A percentile compares a stretch with the other conserved stretches of the same genome.
Conservation (phyloP, 1,140 invertebrate species). For the Pseudomyrmex flavicornis region DNA sequence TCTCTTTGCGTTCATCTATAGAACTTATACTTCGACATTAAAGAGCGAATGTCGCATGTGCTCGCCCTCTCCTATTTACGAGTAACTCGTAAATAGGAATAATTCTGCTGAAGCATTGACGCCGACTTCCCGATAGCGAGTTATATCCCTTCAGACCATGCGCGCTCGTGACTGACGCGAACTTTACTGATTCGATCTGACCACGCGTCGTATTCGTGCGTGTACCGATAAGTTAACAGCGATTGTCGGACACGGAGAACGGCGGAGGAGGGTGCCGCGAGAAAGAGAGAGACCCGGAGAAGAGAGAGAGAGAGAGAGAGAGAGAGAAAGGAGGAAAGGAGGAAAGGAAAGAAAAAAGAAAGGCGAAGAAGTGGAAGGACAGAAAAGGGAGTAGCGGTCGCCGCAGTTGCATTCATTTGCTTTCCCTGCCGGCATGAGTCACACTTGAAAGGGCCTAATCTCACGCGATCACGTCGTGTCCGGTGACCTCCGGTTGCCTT, state of each 20-base stretch:
- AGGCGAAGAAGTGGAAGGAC: constrained; percentile 15
- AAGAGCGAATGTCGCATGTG: not conserved
- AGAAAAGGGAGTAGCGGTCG: constrained; percentile 61
- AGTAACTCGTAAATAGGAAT: constrained; percentile 5
- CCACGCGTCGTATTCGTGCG: constrained; percentile 55
- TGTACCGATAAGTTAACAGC: constrained; percentile 59
- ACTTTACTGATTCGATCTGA: constrained; percentile 60
- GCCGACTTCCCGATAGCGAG: constrained; percentile 43
- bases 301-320: not conserved
- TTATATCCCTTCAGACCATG: constrained; percentile 28
- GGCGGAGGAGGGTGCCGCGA: constrained; percentile 56
- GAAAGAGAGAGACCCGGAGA: constrained; percentile 32
- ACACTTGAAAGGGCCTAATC: constrained; percentile 74
- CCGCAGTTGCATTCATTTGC: constrained; percentile 75
- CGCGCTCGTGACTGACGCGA: constrained; percentile 51
- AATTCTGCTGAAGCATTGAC: constrained; percentile 39
- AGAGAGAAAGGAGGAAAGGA: too few species aligned
- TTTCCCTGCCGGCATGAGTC: constrained; percentile 71
- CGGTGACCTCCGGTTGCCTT: constrained; percentile 69
- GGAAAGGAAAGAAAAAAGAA: not conserved
- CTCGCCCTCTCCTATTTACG: not conserved
- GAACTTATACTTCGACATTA: not conserved
- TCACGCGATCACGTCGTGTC: constrained; percentile 74
- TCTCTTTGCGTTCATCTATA: not conserved
- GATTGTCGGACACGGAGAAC: constrained; percentile 60